These are phyloP conservation scores for Leucozona laternaria DNA, from an alignment of 2,888 invertebrate genomes.

Conservation along the genomic window DNA sequence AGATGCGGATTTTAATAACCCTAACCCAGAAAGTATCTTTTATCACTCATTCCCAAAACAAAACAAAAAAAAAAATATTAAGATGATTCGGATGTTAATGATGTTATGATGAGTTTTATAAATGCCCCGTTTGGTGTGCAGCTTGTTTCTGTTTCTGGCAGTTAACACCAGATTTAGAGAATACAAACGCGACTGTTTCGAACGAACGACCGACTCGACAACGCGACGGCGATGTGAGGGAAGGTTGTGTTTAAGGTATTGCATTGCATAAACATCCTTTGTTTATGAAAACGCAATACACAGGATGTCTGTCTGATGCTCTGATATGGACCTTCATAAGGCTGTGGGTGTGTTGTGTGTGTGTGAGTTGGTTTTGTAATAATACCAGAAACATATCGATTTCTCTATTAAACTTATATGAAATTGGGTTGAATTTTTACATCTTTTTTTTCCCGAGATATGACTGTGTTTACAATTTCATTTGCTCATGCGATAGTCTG, in stretches of 20 bases:
- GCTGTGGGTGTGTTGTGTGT: constrained; percentile 48
- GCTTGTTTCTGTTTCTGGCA: constrained; percentile 40
- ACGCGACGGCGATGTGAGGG: background rate
- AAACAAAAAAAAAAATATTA: constrained; percentile 26
- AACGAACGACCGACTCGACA: background rate
- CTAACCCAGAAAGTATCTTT: constrained; percentile 16
- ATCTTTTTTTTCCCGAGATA: constrained; percentile 14
- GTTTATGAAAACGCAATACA: constrained; percentile 46
- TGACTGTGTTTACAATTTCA: constrained; percentile 52
- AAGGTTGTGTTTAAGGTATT: constrained; percentile 19
- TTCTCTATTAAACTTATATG: constrained; percentile 55
- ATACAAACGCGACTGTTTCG: constrained; percentile 11
- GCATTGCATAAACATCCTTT: constrained; percentile 70
- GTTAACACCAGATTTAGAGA: constrained; percentile 60
- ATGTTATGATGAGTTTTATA: constrained; percentile 42
- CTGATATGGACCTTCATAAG: background rate
- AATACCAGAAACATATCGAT: constrained; percentile 20
- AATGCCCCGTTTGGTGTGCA: constrained; percentile 19
- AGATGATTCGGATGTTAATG: constrained; percentile 38
- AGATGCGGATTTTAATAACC: constrained; percentile 32
- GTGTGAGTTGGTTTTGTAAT: constrained; percentile 47
- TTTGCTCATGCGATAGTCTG: constrained; percentile 11
- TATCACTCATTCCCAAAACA: background rate
- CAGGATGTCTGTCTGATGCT: constrained; percentile 58
- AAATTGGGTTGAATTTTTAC: constrained; percentile 48